phyloP scores from a whole-genome alignment of 2,797 vertebrate species.

The Eulemur mongoz region DNA sequence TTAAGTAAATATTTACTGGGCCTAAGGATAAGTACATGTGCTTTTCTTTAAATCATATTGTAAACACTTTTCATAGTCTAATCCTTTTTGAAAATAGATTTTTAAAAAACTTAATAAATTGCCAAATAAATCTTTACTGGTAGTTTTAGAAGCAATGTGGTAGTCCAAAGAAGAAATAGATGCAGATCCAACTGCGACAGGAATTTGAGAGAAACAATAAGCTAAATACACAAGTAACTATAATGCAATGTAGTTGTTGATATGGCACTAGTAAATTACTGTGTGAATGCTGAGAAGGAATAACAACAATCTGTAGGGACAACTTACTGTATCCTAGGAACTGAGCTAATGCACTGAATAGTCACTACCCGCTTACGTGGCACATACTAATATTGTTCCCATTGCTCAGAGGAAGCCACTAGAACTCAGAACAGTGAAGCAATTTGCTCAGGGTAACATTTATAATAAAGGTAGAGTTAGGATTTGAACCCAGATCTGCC shows the following conservation, averaged over 20 bases:
- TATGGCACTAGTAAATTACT: background rate
- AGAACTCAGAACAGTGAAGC: background rate
- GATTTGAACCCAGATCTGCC: background rate
- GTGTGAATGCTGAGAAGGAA: background rate
- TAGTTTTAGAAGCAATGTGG: background rate
- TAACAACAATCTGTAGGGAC: background rate
- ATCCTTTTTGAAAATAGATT: background rate
- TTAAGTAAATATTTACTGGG: background rate
- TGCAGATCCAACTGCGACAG: background rate
- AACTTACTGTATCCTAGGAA: background rate
- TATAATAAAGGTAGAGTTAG: background rate
- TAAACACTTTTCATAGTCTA: background rate
- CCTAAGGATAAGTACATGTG: background rate
- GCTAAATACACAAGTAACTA: background rate
- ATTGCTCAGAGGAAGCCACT: background rate
- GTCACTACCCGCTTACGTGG: background rate
- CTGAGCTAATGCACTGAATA: background rate
- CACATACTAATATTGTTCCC: background rate
- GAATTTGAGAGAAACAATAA: background rate
- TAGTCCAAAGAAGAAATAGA: background rate
- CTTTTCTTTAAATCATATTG: background rate
- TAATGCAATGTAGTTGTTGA: background rate
- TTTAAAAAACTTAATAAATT: background rate
- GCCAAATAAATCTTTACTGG: background rate
- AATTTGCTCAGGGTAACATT: background rate